A percentile compares a stretch with the other conserved stretches of the same genome.
Conservation (phyloP, 2,113 vertebrate species). For the Synodontis membranacea region DNA sequence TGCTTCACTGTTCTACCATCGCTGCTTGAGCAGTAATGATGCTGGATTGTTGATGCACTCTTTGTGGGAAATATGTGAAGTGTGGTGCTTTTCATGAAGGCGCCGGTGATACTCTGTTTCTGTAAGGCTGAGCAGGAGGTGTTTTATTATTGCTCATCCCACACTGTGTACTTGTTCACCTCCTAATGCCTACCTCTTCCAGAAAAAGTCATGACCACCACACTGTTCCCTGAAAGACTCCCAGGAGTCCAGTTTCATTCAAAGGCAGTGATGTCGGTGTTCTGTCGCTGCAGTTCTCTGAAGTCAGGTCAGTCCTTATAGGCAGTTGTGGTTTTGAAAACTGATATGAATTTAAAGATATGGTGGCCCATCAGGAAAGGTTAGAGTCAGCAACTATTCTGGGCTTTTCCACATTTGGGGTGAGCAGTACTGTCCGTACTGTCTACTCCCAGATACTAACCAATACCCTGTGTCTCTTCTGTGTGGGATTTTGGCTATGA, state of each 20-base stretch:
- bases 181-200: background rate
- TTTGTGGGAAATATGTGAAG: background rate
- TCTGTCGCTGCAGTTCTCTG: background rate
- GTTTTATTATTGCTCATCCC: background rate
- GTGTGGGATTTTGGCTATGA: background rate
- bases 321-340: background rate
- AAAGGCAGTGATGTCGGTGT: background rate
- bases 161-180: background rate
- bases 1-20: too few relatives aligned
- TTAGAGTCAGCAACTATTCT: too few relatives aligned
- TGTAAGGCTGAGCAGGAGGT: background rate
- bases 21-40: background rate
- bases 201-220: background rate
- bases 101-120: background rate
- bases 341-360: background rate
- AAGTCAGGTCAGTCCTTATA: background rate
- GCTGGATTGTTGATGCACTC: background rate
- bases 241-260: background rate
- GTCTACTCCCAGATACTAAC: background rate
- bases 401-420: too few relatives aligned
- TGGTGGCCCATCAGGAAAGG: too few relatives aligned
- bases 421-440: too few relatives aligned
- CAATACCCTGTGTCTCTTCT: background rate
- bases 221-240: background rate
- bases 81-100: background rate